Percentiles rank a stretch among this genome's conserved stretches.
Conservation (phyloP, 1,140 invertebrate genomes). For the Leptonema lineaticorne region DNA sequence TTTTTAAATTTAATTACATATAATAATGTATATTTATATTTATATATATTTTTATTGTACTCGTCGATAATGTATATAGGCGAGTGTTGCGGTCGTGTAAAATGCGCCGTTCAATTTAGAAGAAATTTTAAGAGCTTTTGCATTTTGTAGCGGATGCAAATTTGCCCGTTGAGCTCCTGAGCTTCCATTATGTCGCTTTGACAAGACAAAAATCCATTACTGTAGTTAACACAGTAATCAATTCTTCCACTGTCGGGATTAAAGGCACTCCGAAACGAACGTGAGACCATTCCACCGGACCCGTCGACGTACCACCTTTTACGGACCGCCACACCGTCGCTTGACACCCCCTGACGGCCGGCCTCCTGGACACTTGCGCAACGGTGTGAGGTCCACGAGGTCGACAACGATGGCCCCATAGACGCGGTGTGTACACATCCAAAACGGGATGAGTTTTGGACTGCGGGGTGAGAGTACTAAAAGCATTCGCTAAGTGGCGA, state of each 20-base stretch:
- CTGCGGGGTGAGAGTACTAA: slow-evolving; percentile 31
- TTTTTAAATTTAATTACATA: too few relatives aligned
- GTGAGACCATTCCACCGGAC: neutral
- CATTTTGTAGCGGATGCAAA: slow-evolving; percentile 29
- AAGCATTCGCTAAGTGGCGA: slow-evolving; percentile 42
- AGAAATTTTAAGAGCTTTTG: too few relatives aligned
- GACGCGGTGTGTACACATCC: neutral
- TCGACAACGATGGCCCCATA: too few relatives aligned
- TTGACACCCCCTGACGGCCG: too few relatives aligned
- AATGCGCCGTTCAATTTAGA: neutral
- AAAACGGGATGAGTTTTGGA: neutral
- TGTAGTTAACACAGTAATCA: slow-evolving; percentile 41
- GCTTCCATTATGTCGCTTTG: slow-evolving; percentile 39
- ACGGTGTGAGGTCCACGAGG: neutral
- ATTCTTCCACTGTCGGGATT: slow-evolving; percentile 39
- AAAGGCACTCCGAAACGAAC: slow-evolving; percentile 7
- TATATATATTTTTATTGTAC: too few relatives aligned
- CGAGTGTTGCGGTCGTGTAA: too few relatives aligned
- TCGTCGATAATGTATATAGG: too few relatives aligned
- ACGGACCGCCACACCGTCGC: too few relatives aligned
- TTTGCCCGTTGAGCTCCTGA: slow-evolving; percentile 32
- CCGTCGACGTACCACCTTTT: too few relatives aligned
- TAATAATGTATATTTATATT: too few relatives aligned
- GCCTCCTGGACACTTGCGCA: too few relatives aligned
- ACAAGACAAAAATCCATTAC: slow-evolving; percentile 43